These are phyloP conservation scores for Drosophila affinis DNA, from an alignment of 2,888 invertebrate genomes.

Conservation along the genomic window DNA sequence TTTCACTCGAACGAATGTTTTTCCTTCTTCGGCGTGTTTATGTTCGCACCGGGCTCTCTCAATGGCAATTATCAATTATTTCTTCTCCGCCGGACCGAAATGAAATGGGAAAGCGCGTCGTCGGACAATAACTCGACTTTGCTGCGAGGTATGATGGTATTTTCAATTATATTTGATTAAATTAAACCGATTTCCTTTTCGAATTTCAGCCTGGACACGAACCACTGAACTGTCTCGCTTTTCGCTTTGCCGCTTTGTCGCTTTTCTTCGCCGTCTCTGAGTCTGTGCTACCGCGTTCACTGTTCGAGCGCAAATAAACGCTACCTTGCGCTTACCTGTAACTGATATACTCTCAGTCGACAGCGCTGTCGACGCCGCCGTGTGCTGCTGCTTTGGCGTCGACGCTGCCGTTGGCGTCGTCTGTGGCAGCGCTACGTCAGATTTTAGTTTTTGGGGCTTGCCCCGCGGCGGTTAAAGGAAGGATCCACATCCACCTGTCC, in stretches of 20 bases:
- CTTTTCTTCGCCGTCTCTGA: constrained; percentile 32
- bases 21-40: constrained; percentile 10
- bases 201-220: constrained; percentile 15
- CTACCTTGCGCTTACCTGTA: constrained; percentile 65
- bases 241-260: constrained; percentile 12
- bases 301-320: constrained; percentile 83
- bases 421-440: neutral
- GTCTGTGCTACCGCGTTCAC: constrained; percentile 80
- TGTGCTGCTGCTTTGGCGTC: constrained; percentile 1
- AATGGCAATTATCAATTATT: constrained; percentile 26
- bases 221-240: constrained; percentile 8
- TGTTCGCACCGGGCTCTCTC: constrained; percentile 24
- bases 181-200: constrained; percentile 29
- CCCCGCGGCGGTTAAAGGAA: neutral
- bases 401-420: constrained; percentile 13
- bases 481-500: neutral
- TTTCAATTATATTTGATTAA: constrained; percentile 48
- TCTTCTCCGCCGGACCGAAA: constrained; percentile 11
- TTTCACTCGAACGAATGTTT: constrained; percentile 22
- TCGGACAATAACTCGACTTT: constrained; percentile 34
- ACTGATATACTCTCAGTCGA: constrained; percentile 79
- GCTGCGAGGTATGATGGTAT: constrained; percentile 25
- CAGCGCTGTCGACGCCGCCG: constrained; percentile 20
- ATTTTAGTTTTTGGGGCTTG: constrained; percentile 3
- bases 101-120: constrained; percentile 32